A percentile compares a stretch with the other conserved stretches of the same genome.
phyloP scores from a whole-genome alignment of 2,888 invertebrate species.

The Tyria jacobaeae region DNA sequence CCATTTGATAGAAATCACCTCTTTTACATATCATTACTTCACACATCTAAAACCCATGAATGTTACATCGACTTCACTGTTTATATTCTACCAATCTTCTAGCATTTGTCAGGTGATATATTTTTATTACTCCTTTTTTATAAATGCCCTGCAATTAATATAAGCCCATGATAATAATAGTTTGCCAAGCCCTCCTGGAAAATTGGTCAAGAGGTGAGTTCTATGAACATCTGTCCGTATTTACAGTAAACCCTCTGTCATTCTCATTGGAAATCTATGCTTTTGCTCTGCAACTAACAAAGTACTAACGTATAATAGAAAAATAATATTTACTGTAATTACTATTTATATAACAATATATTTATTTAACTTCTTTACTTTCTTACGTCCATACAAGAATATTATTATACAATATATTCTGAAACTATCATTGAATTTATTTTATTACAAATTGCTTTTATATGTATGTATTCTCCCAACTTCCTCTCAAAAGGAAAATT shows the following conservation, averaged over 20 bases:
- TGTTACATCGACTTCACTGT: constrained; percentile 73
- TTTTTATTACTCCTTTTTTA: constrained; percentile 57
- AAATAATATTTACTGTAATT: background rate
- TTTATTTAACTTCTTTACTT: constrained; percentile 6
- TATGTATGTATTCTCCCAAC: constrained; percentile 37
- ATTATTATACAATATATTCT: constrained; percentile 19
- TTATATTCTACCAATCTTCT: constrained; percentile 79
- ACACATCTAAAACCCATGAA: constrained; percentile 76
- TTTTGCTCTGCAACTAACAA: constrained; percentile 56
- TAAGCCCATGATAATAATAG: constrained; percentile 39
- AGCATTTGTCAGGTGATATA: constrained; percentile 89
- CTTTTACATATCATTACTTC: constrained; percentile 73
- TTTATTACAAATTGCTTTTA: constrained; percentile 26
- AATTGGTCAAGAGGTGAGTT: constrained; percentile 80
- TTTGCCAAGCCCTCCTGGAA: constrained; percentile 58
- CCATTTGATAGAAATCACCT: constrained; percentile 78
- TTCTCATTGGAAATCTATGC: constrained; percentile 52
- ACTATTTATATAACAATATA: background rate
- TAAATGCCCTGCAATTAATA: constrained; percentile 34
- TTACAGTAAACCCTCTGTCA: constrained; percentile 38
- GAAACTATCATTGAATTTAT: constrained; percentile 24
- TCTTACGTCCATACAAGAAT: constrained; percentile 35
- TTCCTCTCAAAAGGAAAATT: constrained; percentile 54
- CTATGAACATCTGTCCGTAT: constrained; percentile 56
- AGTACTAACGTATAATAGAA: constrained; percentile 40